Evolutionary conservation across 2,113 vertebrate genomes (phyloP).

Genomic region (Pelmatolapia mariae): DNA sequence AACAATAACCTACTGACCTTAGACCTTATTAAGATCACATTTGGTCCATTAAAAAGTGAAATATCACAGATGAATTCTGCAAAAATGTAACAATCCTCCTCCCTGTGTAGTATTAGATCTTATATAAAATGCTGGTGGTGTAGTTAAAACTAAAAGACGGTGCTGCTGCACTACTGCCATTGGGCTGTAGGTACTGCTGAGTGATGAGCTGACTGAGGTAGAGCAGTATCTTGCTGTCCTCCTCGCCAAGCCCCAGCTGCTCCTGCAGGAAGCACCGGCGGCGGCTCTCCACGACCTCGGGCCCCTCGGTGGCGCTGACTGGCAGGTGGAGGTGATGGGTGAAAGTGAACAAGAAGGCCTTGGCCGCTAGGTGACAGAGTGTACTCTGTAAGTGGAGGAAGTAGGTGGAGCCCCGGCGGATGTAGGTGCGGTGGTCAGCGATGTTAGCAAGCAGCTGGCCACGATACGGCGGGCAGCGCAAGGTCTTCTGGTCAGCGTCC

Average conservation of each 20-base stretch:
- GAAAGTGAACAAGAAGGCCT: conserved; percentile 91
- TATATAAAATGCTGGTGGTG: conserved; percentile 91
- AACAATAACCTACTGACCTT: too few species aligned
- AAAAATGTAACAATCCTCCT: not conserved
- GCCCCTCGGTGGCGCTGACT: conserved; percentile 71
- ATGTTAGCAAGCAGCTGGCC: conserved; percentile 81
- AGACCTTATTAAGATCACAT: not conserved
- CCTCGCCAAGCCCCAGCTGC: conserved; percentile 83
- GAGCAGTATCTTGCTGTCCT: conserved; percentile 86
- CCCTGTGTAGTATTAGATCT: conserved; percentile 76
- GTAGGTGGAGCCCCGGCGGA: conserved; percentile 93
- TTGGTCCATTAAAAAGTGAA: conserved; percentile 20
- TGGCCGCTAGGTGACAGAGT: conserved; percentile 84
- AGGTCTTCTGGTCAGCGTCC: conserved; percentile 89
- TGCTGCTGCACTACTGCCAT: conserved; percentile 29
- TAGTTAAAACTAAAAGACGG: conserved; percentile 90
- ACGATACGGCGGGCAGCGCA: conserved; percentile 85
- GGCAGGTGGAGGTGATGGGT: conserved; percentile 94
- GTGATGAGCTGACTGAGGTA: conserved; percentile 91
- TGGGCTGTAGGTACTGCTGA: conserved; percentile 79
- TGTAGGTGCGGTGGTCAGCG: conserved; percentile 90
- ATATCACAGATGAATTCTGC: not conserved
- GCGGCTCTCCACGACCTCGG: conserved; percentile 41
- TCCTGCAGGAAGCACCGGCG: conserved; percentile 69
- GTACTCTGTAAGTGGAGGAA: conserved; percentile 85